Base-by-base conservation (phyloP, 2,113 vertebrate genomes). In the Cyprinodon tularosa region DNA sequence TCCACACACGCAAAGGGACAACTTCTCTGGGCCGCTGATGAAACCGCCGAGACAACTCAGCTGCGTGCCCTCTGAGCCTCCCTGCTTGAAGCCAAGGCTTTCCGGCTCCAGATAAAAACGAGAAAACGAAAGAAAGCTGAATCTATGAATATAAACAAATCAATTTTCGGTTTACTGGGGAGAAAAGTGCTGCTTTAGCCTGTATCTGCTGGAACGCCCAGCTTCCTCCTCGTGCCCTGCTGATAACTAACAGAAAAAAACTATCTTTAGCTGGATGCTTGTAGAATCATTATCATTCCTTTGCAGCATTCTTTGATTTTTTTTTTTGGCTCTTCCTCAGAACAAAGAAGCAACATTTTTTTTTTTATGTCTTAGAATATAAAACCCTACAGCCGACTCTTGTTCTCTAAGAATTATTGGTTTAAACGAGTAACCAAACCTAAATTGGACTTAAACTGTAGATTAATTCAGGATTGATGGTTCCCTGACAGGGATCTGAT, bases 71-170 rank as follows among this genome's bases (percentile, higher is more conserved):
- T 0, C 7, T 17, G 22, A 47, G 75, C 66, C 12, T 14, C 14
- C 66, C 50, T 66, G 12, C 62, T 62, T 57, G 2, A 15, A 14
- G 22, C 50, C 3, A 0, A 68, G 60, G 76, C 69, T 74, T 64
- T 71, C 62, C 53, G 0, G 65, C 17, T 11, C 53, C 1, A 11
- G 57, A 82, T 82, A 70, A 72, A 80, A 84, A 80, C 50, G 77
- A n/a, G 40, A 2, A 64, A 39, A 5, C 12, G 37, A 4, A 48
- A 53, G 72, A 66, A 75, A 73, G 45, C 73, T 45, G 37, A 77
- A 71, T 22, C 78, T 50, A 71, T 66, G 66, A 79, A 68, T 75
- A 71, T 75, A 87, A 82, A 57, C 42, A 1, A 76, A 87, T 87
- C 76, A 48, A 77, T 29, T 29, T 29, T 29, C 29, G 2, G 29